A percentile compares a stretch with the other conserved stretches of the same genome.
These are phyloP conservation scores for Echeneis naucrates DNA, from an alignment of 2,797 vertebrate genomes.

Conservation along the genomic window DNA sequence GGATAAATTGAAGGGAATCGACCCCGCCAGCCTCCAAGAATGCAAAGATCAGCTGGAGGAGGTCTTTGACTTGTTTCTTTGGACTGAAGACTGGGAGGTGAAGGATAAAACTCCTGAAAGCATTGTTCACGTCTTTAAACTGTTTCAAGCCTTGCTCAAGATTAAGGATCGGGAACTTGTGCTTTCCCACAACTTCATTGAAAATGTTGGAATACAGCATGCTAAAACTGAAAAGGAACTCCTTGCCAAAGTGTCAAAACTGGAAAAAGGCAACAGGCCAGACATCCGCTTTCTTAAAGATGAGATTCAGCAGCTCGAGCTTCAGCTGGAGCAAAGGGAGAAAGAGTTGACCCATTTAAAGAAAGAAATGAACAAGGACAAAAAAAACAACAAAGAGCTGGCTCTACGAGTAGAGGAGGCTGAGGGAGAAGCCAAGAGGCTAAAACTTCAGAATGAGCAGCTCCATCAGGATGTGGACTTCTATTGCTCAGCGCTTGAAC, in stretches of 20 bases:
- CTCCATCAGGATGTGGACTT: constrained; percentile 92
- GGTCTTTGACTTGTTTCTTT: constrained; percentile 82
- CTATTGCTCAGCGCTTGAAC: constrained; percentile 92
- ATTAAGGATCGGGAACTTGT: constrained; percentile 90
- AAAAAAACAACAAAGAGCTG: constrained; percentile 91
- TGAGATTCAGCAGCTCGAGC: constrained; percentile 91
- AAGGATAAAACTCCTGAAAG: constrained; percentile 85
- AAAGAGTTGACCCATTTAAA: constrained; percentile 87
- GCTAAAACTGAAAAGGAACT: constrained; percentile 90
- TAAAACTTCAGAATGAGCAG: constrained; percentile 95
- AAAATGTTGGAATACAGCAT: constrained; percentile 88
- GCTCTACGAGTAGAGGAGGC: constrained; percentile 87
- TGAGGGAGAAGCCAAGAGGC: constrained; percentile 91
- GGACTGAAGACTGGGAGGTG: constrained; percentile 89
- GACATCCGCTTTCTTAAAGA: constrained; percentile 92
- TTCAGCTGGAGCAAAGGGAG: constrained; percentile 91
- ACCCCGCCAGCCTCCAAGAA: constrained; percentile 84
- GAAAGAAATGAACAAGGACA: constrained; percentile 93
- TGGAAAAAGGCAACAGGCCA: constrained; percentile 88
- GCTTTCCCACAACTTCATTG: constrained; percentile 87
- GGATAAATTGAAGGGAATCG: constrained; percentile 87
- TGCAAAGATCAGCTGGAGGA: constrained; percentile 58
- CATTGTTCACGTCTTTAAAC: constrained; percentile 88
- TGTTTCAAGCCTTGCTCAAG: constrained; percentile 92
- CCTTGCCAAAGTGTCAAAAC: constrained; percentile 85